phyloP scores from a whole-genome alignment of 2,113 vertebrate species.

The Prietella phreatophila region DNA sequence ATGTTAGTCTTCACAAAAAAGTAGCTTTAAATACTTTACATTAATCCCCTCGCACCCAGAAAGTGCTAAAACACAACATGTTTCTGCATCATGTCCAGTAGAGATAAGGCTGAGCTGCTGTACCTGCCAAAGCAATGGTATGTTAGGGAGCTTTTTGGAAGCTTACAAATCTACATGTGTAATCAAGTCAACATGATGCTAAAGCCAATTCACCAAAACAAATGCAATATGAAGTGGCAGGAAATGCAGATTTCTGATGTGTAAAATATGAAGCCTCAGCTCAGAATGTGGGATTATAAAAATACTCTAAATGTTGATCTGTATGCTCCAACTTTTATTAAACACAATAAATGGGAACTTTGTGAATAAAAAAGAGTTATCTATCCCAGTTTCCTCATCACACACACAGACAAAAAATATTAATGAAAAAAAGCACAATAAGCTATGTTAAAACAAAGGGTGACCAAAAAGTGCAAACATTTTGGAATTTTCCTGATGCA shows the following conservation, averaged over 20 bases:
- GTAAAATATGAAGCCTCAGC: conserved; percentile 5
- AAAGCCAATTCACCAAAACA: conserved; percentile 72
- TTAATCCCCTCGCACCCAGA: conserved; percentile 59
- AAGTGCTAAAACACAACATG: conserved; percentile 5
- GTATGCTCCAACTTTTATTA: conserved; percentile 58
- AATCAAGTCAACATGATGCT: conserved; percentile 65
- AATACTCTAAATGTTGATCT: conserved; percentile 61
- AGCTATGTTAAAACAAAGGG: not conserved
- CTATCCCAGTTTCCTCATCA: conserved; percentile 74
- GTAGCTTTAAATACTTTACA: conserved; percentile 55
- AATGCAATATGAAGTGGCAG: conserved; percentile 58
- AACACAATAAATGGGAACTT: conserved; percentile 6
- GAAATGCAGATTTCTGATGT: not conserved
- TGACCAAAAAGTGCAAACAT: not conserved
- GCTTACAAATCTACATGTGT: conserved; percentile 60
- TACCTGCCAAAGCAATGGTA: conserved; percentile 64
- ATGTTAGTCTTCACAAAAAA: conserved; percentile 52
- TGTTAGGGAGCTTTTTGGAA: conserved; percentile 36
- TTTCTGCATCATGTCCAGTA: conserved; percentile 43
- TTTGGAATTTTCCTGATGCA: too few relatives aligned
- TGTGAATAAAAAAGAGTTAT: conserved; percentile 49
- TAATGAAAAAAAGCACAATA: not conserved
- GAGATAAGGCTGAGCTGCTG: conserved; percentile 69
- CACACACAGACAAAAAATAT: conserved; percentile 57
- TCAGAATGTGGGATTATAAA: conserved; percentile 52